Base-by-base conservation (phyloP, 1,140 invertebrate species). In the Pseudomyrmex sp. region DNA sequence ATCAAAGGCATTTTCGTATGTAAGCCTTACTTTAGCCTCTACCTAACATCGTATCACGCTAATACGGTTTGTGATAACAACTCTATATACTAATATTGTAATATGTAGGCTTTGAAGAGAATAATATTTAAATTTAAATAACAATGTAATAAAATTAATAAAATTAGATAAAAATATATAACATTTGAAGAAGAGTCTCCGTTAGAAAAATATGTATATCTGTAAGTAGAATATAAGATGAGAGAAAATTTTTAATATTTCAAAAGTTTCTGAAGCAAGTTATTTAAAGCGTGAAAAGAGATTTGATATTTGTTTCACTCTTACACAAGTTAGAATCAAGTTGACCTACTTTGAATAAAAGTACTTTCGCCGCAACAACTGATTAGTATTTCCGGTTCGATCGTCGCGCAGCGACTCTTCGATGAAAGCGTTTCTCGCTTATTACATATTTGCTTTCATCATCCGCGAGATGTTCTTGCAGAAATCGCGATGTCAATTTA, bases 341-440 rank as follows among this genome's bases (percentile, higher is more conserved):
- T 20, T 82, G 84, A 88, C 87, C 89, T 65, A 87, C 80, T 87
- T 89, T 26, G 56, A 58, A 46, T 35, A 86, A 86, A 86, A 90
- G 88, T 62, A 86, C 86, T 90, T 90, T 88, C 87, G 62, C 87
- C 59, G 62, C 48, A 63, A 12, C n/a, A 23, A 65, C 15, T 52
- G 58, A 63, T 18, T 13, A 26, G 3, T 26, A 50, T 15, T 74
- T 74, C 72, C 72, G 72, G n/a, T 35, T 46, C 35, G 56, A 74
- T 74, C 72, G 72, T 54, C 50, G 26, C 50, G 26, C 50, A 54
- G 8, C 20, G 0, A 23, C 15, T 70, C 18, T 26, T 15, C 20
- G 50, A 70, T 70, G 68, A 70, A 70, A 70, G 68, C 18, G 68
- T 70, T 54, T 10, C 52, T 54, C 50, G 9, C 35, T 3, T 5